Evolutionary conservation across 2,113 vertebrate genomes (phyloP), one percentile per base, ranked within the genome.

Genomic region (Typhlomys cinereus): DNA sequence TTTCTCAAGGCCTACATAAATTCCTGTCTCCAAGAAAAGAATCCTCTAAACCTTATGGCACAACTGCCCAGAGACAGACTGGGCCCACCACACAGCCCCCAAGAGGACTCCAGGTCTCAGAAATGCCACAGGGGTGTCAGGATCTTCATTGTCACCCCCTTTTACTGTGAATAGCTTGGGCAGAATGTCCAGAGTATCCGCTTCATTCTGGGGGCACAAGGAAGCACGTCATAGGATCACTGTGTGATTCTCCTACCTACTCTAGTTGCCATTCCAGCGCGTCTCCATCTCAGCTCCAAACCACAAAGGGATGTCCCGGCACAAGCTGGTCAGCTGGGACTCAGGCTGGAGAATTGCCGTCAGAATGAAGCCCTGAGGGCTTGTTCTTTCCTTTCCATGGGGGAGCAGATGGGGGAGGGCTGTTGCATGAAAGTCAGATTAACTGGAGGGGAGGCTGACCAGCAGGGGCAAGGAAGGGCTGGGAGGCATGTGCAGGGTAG

Each of bases 331-430:
- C 92, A 93, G 64, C 74, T 87, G 80, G 87, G 54, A 80, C 39
- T 44, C 8, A 1, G 4, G 54, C 23, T 1, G 36, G 62, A 69
- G 41, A 92, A 95, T 78, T 73, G 75, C 44, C 59, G 61, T 83
- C 83, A 86, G 83, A 76, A 73, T 64, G 52, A 92, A 81, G 89
- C 80, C 96, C 80, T 92, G 46, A 87, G 89, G 91, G 84, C 10
- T 81, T 71, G 85, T 66, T 93, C 67, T 86, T 94, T 50, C 80
- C 69, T 89, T 57, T 48, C 76, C 54, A 14, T 21, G 39, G 86
- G 71, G 59, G 73, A 79, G 59, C 82, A 86, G 89, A 73, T 71
- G 57, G 36, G 64, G 66, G 52, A 93, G 50, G 78, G 18, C 48
- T 81, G 71, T 57, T 46, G 84, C 71, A 50, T 46, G 81, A 82